phyloP scores from a whole-genome alignment of 2,888 invertebrate species.

The Campoplex nolae region DNA sequence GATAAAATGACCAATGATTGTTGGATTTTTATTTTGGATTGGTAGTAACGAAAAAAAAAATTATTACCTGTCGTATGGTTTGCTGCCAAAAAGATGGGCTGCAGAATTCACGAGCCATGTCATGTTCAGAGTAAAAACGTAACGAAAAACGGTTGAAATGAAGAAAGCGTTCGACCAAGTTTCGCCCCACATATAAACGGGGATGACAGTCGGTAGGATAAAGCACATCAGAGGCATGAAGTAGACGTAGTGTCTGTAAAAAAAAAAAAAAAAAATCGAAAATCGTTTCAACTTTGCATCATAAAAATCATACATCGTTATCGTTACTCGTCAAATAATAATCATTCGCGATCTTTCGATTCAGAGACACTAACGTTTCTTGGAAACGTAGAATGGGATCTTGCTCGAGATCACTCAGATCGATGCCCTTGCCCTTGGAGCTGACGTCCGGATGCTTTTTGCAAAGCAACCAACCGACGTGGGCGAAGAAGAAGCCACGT shows the following conservation, averaged over 20 bases:
- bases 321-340: neutral
- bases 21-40: neutral
- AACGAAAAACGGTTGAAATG: slow-evolving; percentile 89
- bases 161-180: slow-evolving; percentile 88
- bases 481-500: slow-evolving; percentile 98
- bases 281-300: neutral
- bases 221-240: slow-evolving; percentile 90
- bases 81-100: slow-evolving; percentile 92
- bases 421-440: slow-evolving; percentile 93
- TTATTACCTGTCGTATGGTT: slow-evolving; percentile 90
- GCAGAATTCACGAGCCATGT: slow-evolving; percentile 97
- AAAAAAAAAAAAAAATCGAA: slow-evolving; percentile 7
- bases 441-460: slow-evolving; percentile 96
- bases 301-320: slow-evolving; percentile 5
- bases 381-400: slow-evolving; percentile 96
- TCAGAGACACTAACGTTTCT: slow-evolving; percentile 89
- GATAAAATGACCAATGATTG: neutral
- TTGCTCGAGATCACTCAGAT: slow-evolving; percentile 92
- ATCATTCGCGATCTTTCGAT: neutral
- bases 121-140: slow-evolving; percentile 90
- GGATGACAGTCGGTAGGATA: slow-evolving; percentile 89
- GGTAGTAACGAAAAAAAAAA: neutral
- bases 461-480: slow-evolving; percentile 97
- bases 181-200: slow-evolving; percentile 90
- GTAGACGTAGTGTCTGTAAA: slow-evolving; percentile 88